phyloP scores from a whole-genome alignment of 37 sponge, comb jelly and placozoan genomes.

The Chondrosia reniformis region DNA sequence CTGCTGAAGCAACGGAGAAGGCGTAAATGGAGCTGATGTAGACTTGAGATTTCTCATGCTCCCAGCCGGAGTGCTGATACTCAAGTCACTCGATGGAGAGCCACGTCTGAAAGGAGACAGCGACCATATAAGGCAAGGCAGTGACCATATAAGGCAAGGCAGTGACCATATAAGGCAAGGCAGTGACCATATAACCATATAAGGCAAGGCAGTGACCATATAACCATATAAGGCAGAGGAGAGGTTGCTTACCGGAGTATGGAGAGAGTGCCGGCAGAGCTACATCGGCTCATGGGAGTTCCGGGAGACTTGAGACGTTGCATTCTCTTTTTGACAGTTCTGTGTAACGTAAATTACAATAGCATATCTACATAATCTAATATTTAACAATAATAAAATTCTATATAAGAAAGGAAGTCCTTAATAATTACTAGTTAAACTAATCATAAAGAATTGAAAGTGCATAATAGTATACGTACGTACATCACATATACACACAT shows the following conservation, averaged over 20 bases:
- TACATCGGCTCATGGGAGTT: not conserved
- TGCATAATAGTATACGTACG: not conserved
- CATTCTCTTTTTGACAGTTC: constrained; percentile 3
- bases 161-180: not conserved
- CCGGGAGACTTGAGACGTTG: constrained; percentile 15
- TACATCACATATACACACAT: not conserved
- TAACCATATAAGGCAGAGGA: not conserved
- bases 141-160: not conserved
- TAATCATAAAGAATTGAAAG: not conserved
- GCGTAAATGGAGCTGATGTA: too few species aligned
- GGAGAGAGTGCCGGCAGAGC: not conserved
- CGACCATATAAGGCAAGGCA: not conserved
- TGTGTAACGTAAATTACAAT: too few species aligned
- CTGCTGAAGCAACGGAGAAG: too few species aligned
- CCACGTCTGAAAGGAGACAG: too few species aligned
- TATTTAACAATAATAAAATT: too few species aligned
- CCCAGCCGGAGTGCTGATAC: too few species aligned
- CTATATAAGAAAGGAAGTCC: too few species aligned
- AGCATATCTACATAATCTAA: too few species aligned
- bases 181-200: not conserved
- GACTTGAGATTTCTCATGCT: too few species aligned
- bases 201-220: not conserved
- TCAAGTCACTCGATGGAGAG: too few species aligned
- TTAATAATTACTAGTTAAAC: not conserved
- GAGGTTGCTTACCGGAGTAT: not conserved